Evolutionary conservation across 2,113 vertebrate genomes (phyloP).

Genomic region (Fulmarus glacialis): DNA sequence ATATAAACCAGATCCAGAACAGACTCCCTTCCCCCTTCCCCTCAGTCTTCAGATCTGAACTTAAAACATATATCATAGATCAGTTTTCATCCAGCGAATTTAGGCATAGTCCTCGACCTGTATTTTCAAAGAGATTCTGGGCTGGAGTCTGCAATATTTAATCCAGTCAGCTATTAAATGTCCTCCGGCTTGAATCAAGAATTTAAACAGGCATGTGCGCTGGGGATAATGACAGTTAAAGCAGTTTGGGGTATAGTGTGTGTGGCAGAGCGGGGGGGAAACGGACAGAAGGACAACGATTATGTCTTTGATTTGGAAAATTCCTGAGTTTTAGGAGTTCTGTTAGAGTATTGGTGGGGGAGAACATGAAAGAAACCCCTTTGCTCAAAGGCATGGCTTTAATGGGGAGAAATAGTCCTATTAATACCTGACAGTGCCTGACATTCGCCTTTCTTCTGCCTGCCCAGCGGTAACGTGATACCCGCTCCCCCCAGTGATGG

Average conservation of each 20-base stretch:
- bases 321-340: slow-evolving; percentile 63
- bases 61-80: slow-evolving; percentile 81
- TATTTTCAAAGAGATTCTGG: slow-evolving; percentile 74
- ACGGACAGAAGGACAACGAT: not conserved
- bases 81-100: slow-evolving; percentile 77
- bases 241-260: slow-evolving; percentile 17
- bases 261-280: not conserved
- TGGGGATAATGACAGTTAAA: slow-evolving; percentile 67
- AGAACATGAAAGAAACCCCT: slow-evolving; percentile 67
- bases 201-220: slow-evolving; percentile 65
- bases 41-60: slow-evolving; percentile 63
- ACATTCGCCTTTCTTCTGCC: slow-evolving; percentile 52
- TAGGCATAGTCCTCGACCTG: slow-evolving; percentile 73
- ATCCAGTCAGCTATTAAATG: slow-evolving; percentile 80
- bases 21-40: slow-evolving; percentile 54
- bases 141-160: slow-evolving; percentile 78
- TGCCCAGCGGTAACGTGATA: not conserved
- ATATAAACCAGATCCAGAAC: slow-evolving; percentile 71
- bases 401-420: slow-evolving; percentile 49
- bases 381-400: slow-evolving; percentile 67
- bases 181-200: slow-evolving; percentile 74
- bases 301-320: slow-evolving; percentile 73
- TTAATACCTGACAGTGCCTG: slow-evolving; percentile 52
- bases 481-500: not conserved
- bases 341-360: slow-evolving; percentile 28